These are phyloP conservation scores for Drosophila prostipennis DNA, from an alignment of 2,888 invertebrate species.

Conservation along the genomic window DNA sequence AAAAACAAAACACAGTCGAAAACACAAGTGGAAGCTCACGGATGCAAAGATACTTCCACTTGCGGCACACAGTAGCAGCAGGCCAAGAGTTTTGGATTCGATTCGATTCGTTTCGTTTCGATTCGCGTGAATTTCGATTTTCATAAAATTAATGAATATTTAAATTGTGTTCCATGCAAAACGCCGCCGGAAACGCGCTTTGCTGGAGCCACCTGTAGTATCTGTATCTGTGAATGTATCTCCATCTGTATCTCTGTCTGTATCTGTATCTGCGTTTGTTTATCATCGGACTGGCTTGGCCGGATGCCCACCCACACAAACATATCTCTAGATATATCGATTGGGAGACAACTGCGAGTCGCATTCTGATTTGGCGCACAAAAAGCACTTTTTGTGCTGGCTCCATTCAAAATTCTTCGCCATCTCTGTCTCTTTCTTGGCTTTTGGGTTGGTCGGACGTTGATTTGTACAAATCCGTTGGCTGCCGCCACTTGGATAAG, in stretches of 20 bases:
- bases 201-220: slow-evolving; percentile 60
- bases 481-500: slow-evolving; percentile 25
- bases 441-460: slow-evolving; percentile 8
- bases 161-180: slow-evolving; percentile 72
- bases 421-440: slow-evolving; percentile 8
- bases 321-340: slow-evolving; percentile 14
- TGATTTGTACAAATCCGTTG: slow-evolving; percentile 23
- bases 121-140: slow-evolving; percentile 66
- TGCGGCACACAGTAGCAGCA: slow-evolving; percentile 52
- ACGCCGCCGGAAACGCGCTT: slow-evolving; percentile 74
- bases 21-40: slow-evolving; percentile 44
- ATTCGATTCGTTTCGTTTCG: slow-evolving; percentile 23
- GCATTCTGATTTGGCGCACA: slow-evolving; percentile 38
- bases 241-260: slow-evolving; percentile 7
- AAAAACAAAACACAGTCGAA: slow-evolving; percentile 52
- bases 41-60: slow-evolving; percentile 29
- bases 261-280: slow-evolving; percentile 42
- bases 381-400: slow-evolving; percentile 25
- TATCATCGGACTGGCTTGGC: slow-evolving; percentile 45
- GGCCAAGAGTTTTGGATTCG: slow-evolving; percentile 32
- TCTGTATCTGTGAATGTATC: slow-evolving; percentile 35
- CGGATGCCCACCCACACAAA: slow-evolving; percentile 60
- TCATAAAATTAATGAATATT: slow-evolving; percentile 77
- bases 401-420: slow-evolving; percentile 29
- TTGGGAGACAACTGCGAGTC: slow-evolving; percentile 39